Percentiles rank a stretch among this genome's conserved stretches.
Conservation (phyloP, 2,797 vertebrate genomes). For the Anisognathus igniventris region DNA sequence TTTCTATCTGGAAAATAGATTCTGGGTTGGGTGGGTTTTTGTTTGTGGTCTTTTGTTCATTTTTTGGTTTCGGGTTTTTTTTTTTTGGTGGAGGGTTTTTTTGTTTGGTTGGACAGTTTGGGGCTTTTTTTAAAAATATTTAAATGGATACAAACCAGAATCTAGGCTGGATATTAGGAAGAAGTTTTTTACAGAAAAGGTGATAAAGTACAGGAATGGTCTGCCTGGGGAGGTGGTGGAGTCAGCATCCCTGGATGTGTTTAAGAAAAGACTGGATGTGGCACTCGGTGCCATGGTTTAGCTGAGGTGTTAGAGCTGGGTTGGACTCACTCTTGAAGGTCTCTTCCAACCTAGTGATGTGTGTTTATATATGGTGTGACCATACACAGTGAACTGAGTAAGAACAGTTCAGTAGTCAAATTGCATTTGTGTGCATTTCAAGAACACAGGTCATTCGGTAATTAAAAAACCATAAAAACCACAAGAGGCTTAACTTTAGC, state of each 20-base stretch:
- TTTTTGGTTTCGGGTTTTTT: not conserved
- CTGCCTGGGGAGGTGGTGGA: not conserved
- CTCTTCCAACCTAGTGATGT: not conserved
- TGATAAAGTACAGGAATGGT: not conserved
- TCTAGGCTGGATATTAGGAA: not conserved
- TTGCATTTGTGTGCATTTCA: not conserved
- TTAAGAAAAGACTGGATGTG: not conserved
- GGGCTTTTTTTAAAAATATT: not conserved
- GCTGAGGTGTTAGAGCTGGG: not conserved
- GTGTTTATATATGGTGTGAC: not conserved
- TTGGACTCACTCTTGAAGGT: not conserved
- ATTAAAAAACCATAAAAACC: not conserved
- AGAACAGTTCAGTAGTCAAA: not conserved
- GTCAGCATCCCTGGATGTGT: not conserved
- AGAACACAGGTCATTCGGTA: not conserved
- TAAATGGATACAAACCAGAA: not conserved
- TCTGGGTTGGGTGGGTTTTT: not conserved
- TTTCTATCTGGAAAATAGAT: not conserved
- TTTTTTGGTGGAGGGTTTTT: not conserved
- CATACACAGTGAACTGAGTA: not conserved
- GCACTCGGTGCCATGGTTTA: not conserved
- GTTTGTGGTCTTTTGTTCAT: not conserved
- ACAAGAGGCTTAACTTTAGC: not conserved
- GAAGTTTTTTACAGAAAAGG: not conserved
- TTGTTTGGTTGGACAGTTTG: not conserved